These are phyloP conservation scores for Channa argus DNA, from an alignment of 2,113 vertebrate species.

Conservation along the genomic window DNA sequence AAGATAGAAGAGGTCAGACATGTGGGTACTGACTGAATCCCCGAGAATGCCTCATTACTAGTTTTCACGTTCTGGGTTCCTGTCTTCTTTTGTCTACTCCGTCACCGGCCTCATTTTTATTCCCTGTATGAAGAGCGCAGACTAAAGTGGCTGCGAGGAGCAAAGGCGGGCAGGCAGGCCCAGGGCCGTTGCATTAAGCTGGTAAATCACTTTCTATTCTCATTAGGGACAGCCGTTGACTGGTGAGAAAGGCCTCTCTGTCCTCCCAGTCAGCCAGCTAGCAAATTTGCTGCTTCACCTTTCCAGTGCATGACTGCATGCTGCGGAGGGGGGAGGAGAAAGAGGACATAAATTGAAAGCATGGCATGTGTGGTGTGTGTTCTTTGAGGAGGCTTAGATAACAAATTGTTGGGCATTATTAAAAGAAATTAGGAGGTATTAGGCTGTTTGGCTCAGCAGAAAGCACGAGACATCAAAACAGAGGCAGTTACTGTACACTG, in stretches of 20 bases:
- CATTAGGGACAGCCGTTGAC: slow-evolving; percentile 80
- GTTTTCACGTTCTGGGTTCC: slow-evolving; percentile 42
- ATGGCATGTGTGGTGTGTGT: not conserved
- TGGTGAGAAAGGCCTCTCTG: slow-evolving; percentile 77
- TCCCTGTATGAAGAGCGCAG: slow-evolving; percentile 40
- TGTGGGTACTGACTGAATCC: slow-evolving; percentile 26
- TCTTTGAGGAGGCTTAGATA: not conserved
- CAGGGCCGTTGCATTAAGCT: slow-evolving; percentile 75
- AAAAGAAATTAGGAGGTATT: too few species aligned
- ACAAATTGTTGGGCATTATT: not conserved
- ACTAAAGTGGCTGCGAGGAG: slow-evolving; percentile 62
- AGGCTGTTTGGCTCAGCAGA: not conserved
- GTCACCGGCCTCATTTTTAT: slow-evolving; percentile 53
- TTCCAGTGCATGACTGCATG: slow-evolving; percentile 55
- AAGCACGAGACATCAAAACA: too few species aligned
- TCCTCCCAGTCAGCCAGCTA: slow-evolving; percentile 78
- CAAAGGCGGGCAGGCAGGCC: slow-evolving; percentile 59
- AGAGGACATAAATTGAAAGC: slow-evolving; percentile 6
- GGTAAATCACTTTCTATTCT: slow-evolving; percentile 83
- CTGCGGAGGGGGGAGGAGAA: slow-evolving; percentile 40
- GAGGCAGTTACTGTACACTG: not conserved
- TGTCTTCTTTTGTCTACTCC: slow-evolving; percentile 5
- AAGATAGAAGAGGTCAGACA: slow-evolving; percentile 48
- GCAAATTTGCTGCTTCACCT: slow-evolving; percentile 76
- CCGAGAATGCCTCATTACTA: slow-evolving; percentile 48